phyloP scores from a whole-genome alignment of 2,888 invertebrate genomes.

The Andrena chrysosceles region DNA sequence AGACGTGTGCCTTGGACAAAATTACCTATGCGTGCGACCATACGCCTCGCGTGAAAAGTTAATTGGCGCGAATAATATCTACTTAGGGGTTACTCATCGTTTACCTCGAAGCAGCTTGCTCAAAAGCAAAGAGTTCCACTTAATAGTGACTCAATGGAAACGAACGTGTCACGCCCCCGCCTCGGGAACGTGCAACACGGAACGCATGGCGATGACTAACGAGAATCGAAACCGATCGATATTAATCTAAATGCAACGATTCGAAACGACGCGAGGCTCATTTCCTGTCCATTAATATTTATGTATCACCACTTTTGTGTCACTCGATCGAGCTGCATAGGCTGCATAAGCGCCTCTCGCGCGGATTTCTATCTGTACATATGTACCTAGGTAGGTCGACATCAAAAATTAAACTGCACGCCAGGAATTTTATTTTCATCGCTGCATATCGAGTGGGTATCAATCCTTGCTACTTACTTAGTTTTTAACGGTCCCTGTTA shows the following conservation, averaged over 20 bases:
- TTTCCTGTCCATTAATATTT: slow-evolving; percentile 56
- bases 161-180: slow-evolving; percentile 18
- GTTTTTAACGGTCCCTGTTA: too few relatives aligned
- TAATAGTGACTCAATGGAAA: slow-evolving; percentile 67
- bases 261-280: slow-evolving; percentile 35
- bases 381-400: background rate
- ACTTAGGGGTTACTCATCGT: slow-evolving; percentile 22
- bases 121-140: slow-evolving; percentile 25
- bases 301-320: slow-evolving; percentile 18
- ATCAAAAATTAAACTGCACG: background rate
- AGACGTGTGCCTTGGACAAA: background rate
- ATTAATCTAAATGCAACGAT: slow-evolving; percentile 47
- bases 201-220: slow-evolving; percentile 66
- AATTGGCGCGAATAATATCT: background rate
- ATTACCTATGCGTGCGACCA: background rate
- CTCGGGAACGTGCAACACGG: slow-evolving; percentile 18
- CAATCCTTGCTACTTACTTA: too few relatives aligned
- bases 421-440: background rate
- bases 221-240: slow-evolving; percentile 63
- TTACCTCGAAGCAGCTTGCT: slow-evolving; percentile 14
- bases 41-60: background rate
- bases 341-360: slow-evolving; percentile 11
- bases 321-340: slow-evolving; percentile 18
- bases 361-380: slow-evolving; percentile 19
- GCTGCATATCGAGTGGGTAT: too few relatives aligned